Base-by-base conservation (phyloP, 2,113 vertebrate species). In the Megaceryle torquata region DNA sequence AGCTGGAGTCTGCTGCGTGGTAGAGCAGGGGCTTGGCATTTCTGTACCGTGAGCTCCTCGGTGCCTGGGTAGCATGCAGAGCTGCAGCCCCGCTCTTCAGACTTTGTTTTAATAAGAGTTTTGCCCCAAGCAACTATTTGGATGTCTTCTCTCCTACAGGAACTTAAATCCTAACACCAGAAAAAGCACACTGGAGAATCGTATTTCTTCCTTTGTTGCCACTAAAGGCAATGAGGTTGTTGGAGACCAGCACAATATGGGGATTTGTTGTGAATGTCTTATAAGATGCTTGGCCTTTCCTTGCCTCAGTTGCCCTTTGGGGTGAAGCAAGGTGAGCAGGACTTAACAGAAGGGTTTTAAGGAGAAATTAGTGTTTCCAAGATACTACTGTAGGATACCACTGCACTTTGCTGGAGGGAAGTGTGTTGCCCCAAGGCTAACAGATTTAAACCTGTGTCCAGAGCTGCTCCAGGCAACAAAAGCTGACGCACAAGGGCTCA, bases 41-140 rank as follows among this genome's bases (percentile, higher is more conserved):
- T 21, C 31, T 6, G 0, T 11, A 1, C 0, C 0, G 5, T 33
- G 46, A 31, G 15, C 43, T 80, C 43, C 54, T 48, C 2, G 0
- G 12, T 3, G 7, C 43, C 51, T 67, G 39, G 44, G 35, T 4
- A 72, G 28, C 21, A 31, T 0, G 5, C 24, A 50, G 41, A 77
- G 29, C 53, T 71, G 41, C 56, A 78, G n/a, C 43, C 39, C 29
- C 39, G 2, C 15, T 51, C 61, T 53, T 50, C 35, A 64, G 68
- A 39, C 28, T 61, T 69, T n/a, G 10, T 41, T 87, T 88, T 54
- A 50, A 17, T 67, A 63, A 21, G 56, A 41, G 15, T 63, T 92
- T 94, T 82, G 39, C 39, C 44, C 71, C 56, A 43, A 67, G 43
- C 7, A 74, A 5, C 51, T 18, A 15, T 63, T 57, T 20, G 14